phyloP scores from a whole-genome alignment of 1,140 invertebrate genomes.

The Mactra quadrangularis region DNA sequence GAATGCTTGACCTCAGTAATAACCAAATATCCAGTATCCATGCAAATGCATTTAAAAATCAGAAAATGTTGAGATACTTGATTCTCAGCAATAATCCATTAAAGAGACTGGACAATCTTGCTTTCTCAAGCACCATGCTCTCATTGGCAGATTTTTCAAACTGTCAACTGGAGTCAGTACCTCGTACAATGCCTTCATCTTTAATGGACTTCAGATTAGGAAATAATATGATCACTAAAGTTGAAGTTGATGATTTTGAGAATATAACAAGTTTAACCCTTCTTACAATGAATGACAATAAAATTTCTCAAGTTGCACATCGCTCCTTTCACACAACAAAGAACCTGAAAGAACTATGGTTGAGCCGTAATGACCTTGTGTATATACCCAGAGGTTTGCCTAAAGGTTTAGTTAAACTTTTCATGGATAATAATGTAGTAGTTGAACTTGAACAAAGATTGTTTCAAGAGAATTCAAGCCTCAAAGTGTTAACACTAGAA shows the following conservation, averaged over 20 bases:
- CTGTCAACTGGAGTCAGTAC: constrained; percentile 91
- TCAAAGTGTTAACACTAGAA: constrained; percentile 84
- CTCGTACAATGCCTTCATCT: constrained; percentile 92
- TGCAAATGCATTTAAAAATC: constrained; percentile 87
- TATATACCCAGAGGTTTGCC: constrained; percentile 89
- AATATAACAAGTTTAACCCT: constrained; percentile 93
- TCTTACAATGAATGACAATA: constrained; percentile 92
- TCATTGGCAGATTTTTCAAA: constrained; percentile 91
- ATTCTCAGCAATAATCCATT: constrained; percentile 92
- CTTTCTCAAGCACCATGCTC: constrained; percentile 85
- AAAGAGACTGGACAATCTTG: constrained; percentile 89
- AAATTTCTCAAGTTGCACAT: constrained; percentile 91
- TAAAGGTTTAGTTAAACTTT: constrained; percentile 78
- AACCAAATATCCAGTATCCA: constrained; percentile 87
- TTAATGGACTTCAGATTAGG: constrained; percentile 91
- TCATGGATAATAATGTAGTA: constrained; percentile 79
- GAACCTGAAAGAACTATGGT: constrained; percentile 89
- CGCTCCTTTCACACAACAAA: constrained; percentile 93
- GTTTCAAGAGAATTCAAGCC: constrained; percentile 69
- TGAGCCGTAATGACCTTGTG: constrained; percentile 73
- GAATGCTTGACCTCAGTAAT: constrained; percentile 86
- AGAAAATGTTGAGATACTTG: constrained; percentile 92
- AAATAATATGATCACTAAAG: constrained; percentile 89
- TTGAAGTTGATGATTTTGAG: constrained; percentile 93
- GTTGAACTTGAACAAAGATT: constrained; percentile 72